Evolutionary conservation across 2,113 vertebrate genomes (phyloP).

Genomic region (Empidonax alnorum): DNA sequence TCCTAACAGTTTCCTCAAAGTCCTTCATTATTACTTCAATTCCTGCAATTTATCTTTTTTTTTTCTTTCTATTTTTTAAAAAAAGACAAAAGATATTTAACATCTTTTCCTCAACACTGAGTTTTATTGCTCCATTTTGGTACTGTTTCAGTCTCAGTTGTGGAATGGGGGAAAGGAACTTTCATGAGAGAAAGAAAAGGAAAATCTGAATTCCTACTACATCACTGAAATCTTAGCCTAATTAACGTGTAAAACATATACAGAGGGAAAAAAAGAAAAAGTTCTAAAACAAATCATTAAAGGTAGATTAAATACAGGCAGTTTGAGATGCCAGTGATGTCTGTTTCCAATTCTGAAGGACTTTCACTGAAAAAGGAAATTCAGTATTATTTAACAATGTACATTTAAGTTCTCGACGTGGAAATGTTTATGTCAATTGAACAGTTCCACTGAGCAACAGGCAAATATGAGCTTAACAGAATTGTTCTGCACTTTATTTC

Average conservation of each 20-base stretch:
- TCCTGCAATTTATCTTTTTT: neutral
- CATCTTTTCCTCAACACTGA: neutral
- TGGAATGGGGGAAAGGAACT: rapidly evolving
- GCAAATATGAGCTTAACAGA: neutral
- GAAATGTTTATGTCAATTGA: neutral
- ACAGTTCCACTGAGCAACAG: neutral
- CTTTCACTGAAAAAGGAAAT: neutral
- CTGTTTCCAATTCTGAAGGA: neutral
- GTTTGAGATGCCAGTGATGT: rapidly evolving
- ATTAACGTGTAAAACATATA: neutral
- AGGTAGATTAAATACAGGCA: neutral
- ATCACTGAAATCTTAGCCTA: neutral
- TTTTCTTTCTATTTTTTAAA: neutral
- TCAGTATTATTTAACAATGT: neutral
- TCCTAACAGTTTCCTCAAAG: neutral
- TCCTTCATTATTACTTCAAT: neutral
- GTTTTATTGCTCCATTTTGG: neutral
- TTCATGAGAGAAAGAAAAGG: neutral
- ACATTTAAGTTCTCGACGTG: neutral
- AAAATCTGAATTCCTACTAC: neutral
- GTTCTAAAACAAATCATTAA: neutral
- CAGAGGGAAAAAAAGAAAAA: neutral
- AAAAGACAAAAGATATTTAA: neutral
- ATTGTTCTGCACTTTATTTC: neutral
- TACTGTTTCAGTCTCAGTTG: neutral